Base-by-base conservation (phyloP, 2,113 vertebrate species). In the Sinocyclocheilus rhinocerous region DNA sequence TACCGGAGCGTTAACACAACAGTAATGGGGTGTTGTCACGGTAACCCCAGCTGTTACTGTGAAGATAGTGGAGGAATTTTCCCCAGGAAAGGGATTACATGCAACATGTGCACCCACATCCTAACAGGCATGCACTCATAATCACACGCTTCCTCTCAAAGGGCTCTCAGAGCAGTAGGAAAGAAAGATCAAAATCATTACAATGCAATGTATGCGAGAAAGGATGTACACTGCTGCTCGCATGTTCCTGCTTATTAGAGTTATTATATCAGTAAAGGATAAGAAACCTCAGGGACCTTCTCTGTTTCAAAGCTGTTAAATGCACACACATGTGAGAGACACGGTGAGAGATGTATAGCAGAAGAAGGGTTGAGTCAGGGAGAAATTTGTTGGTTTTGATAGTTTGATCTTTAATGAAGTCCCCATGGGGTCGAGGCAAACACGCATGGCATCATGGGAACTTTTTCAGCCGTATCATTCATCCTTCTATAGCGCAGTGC, bases 11-110 rank as follows among this genome's bases (percentile, higher is more conserved):
- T 42, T 42, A 42, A 6, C 42, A 42, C 42, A 42, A 42, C 42
- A 85, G 70, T 82, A 77, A 77, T 81, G 42, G 85, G 87, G 89
- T 90, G 89, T 90, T 90, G 88, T 86, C 87, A 90, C 84, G 75
- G 84, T 88, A 79, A 90, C 82, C 70, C 72, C 84, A 90, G 87
- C 86, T 88, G 89, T 88, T 85, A 63, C 85, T 65, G 81, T 73
- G 57, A n/a, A 36, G 85, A 86, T 82, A 75, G 29, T 65, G 83
- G 83, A 85, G 83, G 84, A 83, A 33, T 85, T 69, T 88, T 72
- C 77, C 85, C 48, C 69, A 52, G 78, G 85, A 84, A 85, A 59
- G 59, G 86, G 81, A 84, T 79, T 72, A 69, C 11, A 48, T 84
- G 65, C 83, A 85, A 55, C 63, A 70, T 83, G 67, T 83, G 67